A percentile compares a stretch with the other conserved stretches of the same genome.
These are phyloP conservation scores for Ia io DNA, from an alignment of 2,113 vertebrate species.

Conservation along the genomic window DNA sequence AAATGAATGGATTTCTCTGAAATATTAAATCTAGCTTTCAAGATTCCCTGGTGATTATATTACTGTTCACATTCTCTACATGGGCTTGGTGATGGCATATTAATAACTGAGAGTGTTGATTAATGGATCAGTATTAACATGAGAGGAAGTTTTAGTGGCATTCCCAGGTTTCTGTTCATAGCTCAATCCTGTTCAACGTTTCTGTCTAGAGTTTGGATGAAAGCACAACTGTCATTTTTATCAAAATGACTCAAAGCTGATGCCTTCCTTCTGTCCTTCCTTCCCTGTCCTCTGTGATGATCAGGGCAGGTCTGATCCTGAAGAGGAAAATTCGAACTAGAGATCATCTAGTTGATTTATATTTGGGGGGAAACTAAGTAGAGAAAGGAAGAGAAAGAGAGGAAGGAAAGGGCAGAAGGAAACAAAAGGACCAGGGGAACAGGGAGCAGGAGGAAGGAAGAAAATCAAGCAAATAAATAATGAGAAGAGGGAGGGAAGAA, in stretches of 20 bases:
- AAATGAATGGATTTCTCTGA: slow-evolving; percentile 49
- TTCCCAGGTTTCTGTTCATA: background rate
- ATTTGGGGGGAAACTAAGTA: background rate
- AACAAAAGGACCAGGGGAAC: background rate
- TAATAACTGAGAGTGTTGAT: slow-evolving; percentile 42
- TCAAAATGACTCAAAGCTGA: background rate
- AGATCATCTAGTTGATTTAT: background rate
- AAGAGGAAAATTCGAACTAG: background rate
- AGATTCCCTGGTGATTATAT: slow-evolving; percentile 49
- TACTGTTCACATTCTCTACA: background rate
- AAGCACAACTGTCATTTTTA: background rate
- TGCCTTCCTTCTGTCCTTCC: background rate
- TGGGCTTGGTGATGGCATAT: background rate
- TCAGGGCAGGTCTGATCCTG: background rate
- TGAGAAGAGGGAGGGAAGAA: too few species aligned
- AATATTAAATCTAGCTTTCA: slow-evolving; percentile 58
- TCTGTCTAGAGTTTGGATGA: background rate
- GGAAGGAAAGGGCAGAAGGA: background rate
- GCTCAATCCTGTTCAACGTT: background rate
- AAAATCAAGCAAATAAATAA: background rate
- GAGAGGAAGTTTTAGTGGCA: background rate
- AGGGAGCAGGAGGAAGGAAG: background rate
- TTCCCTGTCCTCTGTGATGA: background rate
- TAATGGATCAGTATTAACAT: slow-evolving; percentile 47
- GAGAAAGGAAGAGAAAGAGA: background rate